Conservation (phyloP, 1,140 invertebrate species). For the Drosophila grimshawi region DNA sequence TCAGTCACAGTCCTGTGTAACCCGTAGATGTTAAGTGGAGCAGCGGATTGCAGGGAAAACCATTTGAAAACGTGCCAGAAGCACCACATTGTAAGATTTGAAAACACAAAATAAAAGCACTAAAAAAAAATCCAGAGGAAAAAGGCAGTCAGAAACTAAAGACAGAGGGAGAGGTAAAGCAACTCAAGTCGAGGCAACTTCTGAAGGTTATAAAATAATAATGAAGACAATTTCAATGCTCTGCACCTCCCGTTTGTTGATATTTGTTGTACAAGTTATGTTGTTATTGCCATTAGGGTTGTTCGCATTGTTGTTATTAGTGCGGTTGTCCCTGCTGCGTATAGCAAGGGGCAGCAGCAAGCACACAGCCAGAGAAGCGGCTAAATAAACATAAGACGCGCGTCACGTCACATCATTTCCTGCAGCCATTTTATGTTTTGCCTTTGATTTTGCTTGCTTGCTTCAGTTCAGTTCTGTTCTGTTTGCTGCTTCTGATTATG, state of each 20-base stretch:
- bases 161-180: constrained; percentile 16
- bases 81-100: constrained; percentile 74
- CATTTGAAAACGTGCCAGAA: constrained; percentile 70
- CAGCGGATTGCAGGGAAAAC: constrained; percentile 22
- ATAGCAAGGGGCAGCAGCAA: constrained; percentile 60
- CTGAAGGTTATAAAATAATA: constrained; percentile 71
- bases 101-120: constrained; percentile 52
- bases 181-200: constrained; percentile 31
- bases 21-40: not conserved
- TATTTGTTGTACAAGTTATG: constrained; percentile 53
- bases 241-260: constrained; percentile 26
- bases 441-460: constrained; percentile 53
- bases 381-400: constrained; percentile 61
- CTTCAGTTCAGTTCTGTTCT: not conserved
- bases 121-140: constrained; percentile 8
- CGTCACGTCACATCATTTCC: constrained; percentile 75
- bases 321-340: constrained; percentile 43
- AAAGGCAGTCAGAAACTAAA: constrained; percentile 44
- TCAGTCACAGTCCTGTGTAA: constrained; percentile 24
- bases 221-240: constrained; percentile 79
- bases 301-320: constrained; percentile 47
- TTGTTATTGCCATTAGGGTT: constrained; percentile 50
- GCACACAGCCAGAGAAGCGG: constrained; percentile 21
- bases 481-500: not conserved
- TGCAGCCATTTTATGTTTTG: constrained; percentile 72